These are phyloP conservation scores for Enteromius trimaculatus DNA, from an alignment of 2,797 vertebrate genomes.

Conservation along the genomic window DNA sequence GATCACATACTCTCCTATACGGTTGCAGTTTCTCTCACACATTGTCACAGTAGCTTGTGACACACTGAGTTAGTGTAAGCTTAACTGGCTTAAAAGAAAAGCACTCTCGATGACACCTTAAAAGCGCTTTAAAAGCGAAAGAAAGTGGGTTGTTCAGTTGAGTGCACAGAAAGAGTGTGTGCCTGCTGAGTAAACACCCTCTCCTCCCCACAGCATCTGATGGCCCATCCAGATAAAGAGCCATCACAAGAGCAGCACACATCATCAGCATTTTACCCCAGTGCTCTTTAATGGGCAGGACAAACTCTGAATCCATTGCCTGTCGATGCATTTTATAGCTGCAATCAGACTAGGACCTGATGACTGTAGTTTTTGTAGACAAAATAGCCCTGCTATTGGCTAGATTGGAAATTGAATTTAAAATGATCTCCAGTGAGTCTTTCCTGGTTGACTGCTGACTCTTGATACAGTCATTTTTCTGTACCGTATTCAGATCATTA, in stretches of 20 bases:
- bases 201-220: conserved; percentile 53
- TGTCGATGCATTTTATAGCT: conserved; percentile 53
- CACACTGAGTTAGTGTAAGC: conserved; percentile 60
- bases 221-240: conserved; percentile 58
- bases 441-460: conserved; percentile 38
- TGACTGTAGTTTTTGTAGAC: conserved; percentile 33
- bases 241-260: conserved; percentile 47
- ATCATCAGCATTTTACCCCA: conserved; percentile 56
- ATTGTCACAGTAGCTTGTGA: conserved; percentile 53
- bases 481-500: conserved; percentile 23
- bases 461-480: conserved; percentile 22
- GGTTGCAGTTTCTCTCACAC: neutral
- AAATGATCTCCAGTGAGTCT: conserved; percentile 19
- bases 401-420: conserved; percentile 31
- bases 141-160: conserved; percentile 51
- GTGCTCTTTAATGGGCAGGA: conserved; percentile 56
- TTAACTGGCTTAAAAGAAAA: conserved; percentile 62
- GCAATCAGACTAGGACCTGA: conserved; percentile 40
- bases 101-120: conserved; percentile 62
- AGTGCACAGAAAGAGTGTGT: conserved; percentile 58
- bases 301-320: conserved; percentile 51
- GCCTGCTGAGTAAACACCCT: conserved; percentile 56
- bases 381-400: conserved; percentile 20
- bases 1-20: neutral
- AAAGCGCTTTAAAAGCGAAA: conserved; percentile 55